Percentiles rank a stretch among this genome's conserved stretches.
These are phyloP conservation scores for Ylistrum balloti DNA, from an alignment of 1,140 invertebrate species.

Conservation along the genomic window DNA sequence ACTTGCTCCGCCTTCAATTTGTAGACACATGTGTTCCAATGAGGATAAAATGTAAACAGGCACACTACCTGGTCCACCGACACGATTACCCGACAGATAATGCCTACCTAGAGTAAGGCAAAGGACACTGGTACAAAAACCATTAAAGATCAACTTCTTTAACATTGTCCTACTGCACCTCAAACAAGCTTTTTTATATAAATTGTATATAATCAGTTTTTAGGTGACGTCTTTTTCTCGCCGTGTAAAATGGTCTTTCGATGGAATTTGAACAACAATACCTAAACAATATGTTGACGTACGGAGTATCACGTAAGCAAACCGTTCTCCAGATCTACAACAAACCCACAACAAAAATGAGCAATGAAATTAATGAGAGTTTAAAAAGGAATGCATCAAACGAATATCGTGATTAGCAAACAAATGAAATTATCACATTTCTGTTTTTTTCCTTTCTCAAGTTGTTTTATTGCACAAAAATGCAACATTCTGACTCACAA, in stretches of 20 bases:
- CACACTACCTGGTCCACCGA: constrained; percentile 3
- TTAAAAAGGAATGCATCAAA: too few relatives aligned
- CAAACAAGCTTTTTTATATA: not conserved
- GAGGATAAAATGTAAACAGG: constrained; percentile 22
- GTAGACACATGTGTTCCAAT: constrained; percentile 33
- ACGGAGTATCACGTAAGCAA: too few relatives aligned
- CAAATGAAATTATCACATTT: too few relatives aligned
- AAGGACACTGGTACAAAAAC: not conserved
- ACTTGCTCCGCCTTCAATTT: constrained; percentile 19
- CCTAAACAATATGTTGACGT: too few relatives aligned
- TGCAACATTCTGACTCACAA: too few relatives aligned
- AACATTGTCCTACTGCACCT: not conserved
- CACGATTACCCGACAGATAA: constrained; percentile 37
- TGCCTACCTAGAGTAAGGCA: not conserved
- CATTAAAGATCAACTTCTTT: not conserved
- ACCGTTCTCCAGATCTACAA: too few relatives aligned
- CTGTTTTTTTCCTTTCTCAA: too few relatives aligned
- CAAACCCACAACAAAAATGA: too few relatives aligned
- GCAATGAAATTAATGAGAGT: too few relatives aligned
- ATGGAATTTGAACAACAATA: too few relatives aligned
- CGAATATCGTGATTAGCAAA: too few relatives aligned
- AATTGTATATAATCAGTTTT: not conserved
- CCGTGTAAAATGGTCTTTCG: not conserved
- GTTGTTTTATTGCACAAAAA: too few relatives aligned
- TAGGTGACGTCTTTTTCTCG: not conserved